These are phyloP conservation scores for Leptobrachium leishanense DNA, from an alignment of 2,113 vertebrate genomes.

Conservation along the genomic window DNA sequence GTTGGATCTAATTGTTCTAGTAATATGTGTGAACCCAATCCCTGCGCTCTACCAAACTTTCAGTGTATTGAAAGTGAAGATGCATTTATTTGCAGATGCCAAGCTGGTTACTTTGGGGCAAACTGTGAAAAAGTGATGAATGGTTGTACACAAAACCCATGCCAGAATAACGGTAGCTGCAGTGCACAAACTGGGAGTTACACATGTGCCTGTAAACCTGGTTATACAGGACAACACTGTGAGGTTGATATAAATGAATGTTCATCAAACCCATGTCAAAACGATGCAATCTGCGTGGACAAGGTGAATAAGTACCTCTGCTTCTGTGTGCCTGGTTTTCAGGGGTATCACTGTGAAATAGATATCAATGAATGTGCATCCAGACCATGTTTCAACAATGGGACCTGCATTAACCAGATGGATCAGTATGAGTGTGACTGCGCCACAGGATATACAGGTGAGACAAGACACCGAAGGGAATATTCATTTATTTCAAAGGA, in stretches of 20 bases:
- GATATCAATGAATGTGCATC: slow-evolving; percentile 97
- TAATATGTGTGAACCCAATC: slow-evolving; percentile 68
- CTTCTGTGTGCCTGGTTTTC: slow-evolving; percentile 95
- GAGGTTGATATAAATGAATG: slow-evolving; percentile 74
- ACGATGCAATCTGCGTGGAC: slow-evolving; percentile 88
- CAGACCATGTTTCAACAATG: slow-evolving; percentile 82
- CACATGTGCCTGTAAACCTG: slow-evolving; percentile 76
- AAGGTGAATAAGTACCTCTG: slow-evolving; percentile 74
- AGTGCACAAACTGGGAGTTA: slow-evolving; percentile 54
- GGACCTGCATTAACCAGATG: slow-evolving; percentile 82
- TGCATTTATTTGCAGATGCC: slow-evolving; percentile 73
- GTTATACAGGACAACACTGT: slow-evolving; percentile 76
- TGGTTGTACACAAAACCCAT: slow-evolving; percentile 70
- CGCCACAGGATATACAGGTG: slow-evolving; percentile 82
- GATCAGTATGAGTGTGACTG: slow-evolving; percentile 85
- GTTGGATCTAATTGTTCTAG: slow-evolving; percentile 55
- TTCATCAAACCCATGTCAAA: slow-evolving; percentile 78
- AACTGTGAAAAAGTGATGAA: slow-evolving; percentile 60
- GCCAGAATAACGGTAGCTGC: slow-evolving; percentile 77
- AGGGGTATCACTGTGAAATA: slow-evolving; percentile 88
- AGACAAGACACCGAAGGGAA: not conserved
- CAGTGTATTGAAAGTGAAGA: slow-evolving; percentile 61
- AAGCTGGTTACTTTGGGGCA: slow-evolving; percentile 57
- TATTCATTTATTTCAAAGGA: not conserved
- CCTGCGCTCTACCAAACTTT: slow-evolving; percentile 63